These are phyloP conservation scores for Agrilus cyanescens DNA, from an alignment of 2,888 invertebrate species.

Conservation along the genomic window DNA sequence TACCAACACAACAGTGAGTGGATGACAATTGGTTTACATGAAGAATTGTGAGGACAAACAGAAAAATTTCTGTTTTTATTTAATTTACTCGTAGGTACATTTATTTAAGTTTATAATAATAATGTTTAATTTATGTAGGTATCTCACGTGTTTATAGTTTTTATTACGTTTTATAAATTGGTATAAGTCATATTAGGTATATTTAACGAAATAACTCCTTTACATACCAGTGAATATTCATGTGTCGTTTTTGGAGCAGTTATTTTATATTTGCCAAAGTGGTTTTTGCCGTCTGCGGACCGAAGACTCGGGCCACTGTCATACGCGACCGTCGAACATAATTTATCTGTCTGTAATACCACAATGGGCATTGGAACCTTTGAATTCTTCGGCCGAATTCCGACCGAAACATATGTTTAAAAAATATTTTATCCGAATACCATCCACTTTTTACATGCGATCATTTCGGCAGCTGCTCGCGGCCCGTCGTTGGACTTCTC, in stretches of 20 bases:
- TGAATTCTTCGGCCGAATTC: conserved; percentile 35
- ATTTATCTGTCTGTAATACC: conserved; percentile 37
- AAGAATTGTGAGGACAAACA: too few species aligned
- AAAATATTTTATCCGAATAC: conserved; percentile 37
- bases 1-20: too few species aligned
- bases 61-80: too few species aligned
- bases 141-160: too few species aligned
- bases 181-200: too few species aligned
- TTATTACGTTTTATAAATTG: too few species aligned
- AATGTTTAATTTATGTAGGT: too few species aligned
- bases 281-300: conserved; percentile 13
- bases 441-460: conserved; percentile 27
- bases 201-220: too few species aligned
- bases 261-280: conserved; percentile 29
- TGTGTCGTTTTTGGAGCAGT: conserved; percentile 26
- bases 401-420: conserved; percentile 37
- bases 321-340: conserved; percentile 37
- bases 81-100: too few species aligned
- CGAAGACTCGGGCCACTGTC: conserved; percentile 31
- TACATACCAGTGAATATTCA: conserved; percentile 16
- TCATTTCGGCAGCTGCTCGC: conserved; percentile 23
- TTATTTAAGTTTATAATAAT: too few species aligned
- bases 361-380: conserved; percentile 34
- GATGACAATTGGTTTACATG: too few species aligned
- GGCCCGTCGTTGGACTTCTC: conserved; percentile 9